These are phyloP conservation scores for Microplitis demolitor DNA, from an alignment of 1,140 invertebrate species.

Conservation along the genomic window DNA sequence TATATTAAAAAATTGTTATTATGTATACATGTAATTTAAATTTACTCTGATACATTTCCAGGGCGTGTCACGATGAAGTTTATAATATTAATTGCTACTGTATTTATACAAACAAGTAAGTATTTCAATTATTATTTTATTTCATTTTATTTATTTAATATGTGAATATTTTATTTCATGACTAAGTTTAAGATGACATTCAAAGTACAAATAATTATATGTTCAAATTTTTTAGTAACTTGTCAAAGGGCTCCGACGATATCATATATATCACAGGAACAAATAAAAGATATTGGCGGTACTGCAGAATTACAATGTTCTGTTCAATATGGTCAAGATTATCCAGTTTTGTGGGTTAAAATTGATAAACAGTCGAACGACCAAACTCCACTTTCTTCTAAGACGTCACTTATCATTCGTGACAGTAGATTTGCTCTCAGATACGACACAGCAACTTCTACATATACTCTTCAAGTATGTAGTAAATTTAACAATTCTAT, in stretches of 20 bases:
- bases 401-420: slow-evolving; percentile 80
- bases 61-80: too few species aligned
- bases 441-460: slow-evolving; percentile 77
- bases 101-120: too few species aligned
- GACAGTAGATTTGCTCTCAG: slow-evolving; percentile 87
- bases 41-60: too few species aligned
- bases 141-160: slow-evolving; percentile 30
- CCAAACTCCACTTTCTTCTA: slow-evolving; percentile 76
- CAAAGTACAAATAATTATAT: neutral
- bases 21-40: too few species aligned
- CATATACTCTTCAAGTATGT: slow-evolving; percentile 77
- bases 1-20: too few species aligned
- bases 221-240: slow-evolving; percentile 53
- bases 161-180: neutral
- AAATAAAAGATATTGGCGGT: slow-evolving; percentile 89
- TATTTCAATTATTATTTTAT: neutral
- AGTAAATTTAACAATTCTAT: neutral
- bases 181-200: neutral
- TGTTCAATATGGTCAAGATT: slow-evolving; percentile 86
- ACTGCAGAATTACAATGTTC: slow-evolving; percentile 87
- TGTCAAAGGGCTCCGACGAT: slow-evolving; percentile 86
- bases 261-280: slow-evolving; percentile 88
- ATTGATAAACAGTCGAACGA: slow-evolving; percentile 61
- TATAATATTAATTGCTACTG: too few species aligned
- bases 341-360: slow-evolving; percentile 85